Percentiles rank a stretch among this genome's conserved stretches.
Conservation (phyloP, 2,888 invertebrate genomes). For the Lasioglossum vierecki region DNA sequence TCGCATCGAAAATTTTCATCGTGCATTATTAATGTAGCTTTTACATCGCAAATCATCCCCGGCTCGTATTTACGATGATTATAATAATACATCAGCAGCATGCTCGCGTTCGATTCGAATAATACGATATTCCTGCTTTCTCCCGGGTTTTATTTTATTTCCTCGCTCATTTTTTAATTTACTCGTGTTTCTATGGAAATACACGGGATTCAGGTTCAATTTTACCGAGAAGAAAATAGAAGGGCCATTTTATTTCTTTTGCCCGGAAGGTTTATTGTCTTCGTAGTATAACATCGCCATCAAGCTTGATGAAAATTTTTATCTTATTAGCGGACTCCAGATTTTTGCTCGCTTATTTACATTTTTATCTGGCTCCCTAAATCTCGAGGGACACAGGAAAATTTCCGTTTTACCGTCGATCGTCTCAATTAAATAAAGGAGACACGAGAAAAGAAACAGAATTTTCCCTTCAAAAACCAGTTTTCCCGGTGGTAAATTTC, state of each 20-base stretch:
- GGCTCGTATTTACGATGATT: not conserved
- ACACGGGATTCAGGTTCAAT: not conserved
- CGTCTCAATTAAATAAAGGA: not conserved
- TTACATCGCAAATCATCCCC: not conserved
- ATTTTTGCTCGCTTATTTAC: not conserved
- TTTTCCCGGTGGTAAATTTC: not conserved
- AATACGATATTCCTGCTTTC: not conserved
- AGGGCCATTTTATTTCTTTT: not conserved
- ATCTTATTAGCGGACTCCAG: not conserved
- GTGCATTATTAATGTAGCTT: not conserved
- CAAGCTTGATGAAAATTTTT: not conserved
- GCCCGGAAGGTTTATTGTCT: not conserved
- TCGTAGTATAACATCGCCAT: not conserved
- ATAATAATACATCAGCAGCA: not conserved
- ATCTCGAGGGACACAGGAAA: not conserved
- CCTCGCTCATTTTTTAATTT: not conserved
- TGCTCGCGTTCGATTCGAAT: not conserved
- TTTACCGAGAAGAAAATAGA: not conserved
- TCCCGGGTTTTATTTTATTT: not conserved
- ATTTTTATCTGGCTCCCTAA: not conserved
- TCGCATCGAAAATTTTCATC: not conserved
- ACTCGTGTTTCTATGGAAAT: not conserved
- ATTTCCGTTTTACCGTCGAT: not conserved
- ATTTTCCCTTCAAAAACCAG: not conserved
- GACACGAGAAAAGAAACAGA: not conserved